Evolutionary conservation across 1,140 invertebrate genomes (phyloP), one percentile per base, ranked within the genome.

Genomic region (Riptortus pedestris): DNA sequence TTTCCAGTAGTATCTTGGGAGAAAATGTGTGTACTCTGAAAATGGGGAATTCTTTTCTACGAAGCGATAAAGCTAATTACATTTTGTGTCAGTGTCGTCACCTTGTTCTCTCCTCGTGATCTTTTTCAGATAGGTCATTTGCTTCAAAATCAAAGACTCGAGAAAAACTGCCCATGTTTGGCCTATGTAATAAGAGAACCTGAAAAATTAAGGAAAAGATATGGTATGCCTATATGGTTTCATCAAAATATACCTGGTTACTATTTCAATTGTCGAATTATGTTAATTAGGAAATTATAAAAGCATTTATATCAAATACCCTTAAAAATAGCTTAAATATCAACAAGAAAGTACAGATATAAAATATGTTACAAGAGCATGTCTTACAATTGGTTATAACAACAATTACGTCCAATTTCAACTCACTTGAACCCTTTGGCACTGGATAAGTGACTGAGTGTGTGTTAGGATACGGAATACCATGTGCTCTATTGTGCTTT

Each of bases 401-500:
- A 38, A 38, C 31, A 7, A 38, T 38, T 38, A 38, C 31, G 31
- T 38, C 31, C 51, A 55, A 26, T 55, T 51, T 26, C 5, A 9
- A 26, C 51, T 72, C 73, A 90, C 87, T 83, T 94, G 91, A 57
- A 92, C 90, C 67, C 91, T 81, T 75, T 95, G 88, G 79, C 93
- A 96, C 73, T 93, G 89, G 68, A 96, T 91, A 22, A 96, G 78
- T 67, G 90, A 93, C 76, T 95, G 91, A 43, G 91, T 96, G 75
- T 97, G 92, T 38, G 91, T 90, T 71, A 96, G 80, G 73, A 97
- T 96, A 75, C 93, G 84, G 68, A 93, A 85, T 65, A 96, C 92
- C 80, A 96, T 90, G 73, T 90, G 90, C 72, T 96, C 93, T 68
- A 96, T 92, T 67, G 92, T 96, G 75, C 90, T 94, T 77, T 96